Evolutionary conservation across 2,113 vertebrate genomes (phyloP), one percentile per base, ranked within the genome.

Genomic region (Stigmatopora argus): DNA sequence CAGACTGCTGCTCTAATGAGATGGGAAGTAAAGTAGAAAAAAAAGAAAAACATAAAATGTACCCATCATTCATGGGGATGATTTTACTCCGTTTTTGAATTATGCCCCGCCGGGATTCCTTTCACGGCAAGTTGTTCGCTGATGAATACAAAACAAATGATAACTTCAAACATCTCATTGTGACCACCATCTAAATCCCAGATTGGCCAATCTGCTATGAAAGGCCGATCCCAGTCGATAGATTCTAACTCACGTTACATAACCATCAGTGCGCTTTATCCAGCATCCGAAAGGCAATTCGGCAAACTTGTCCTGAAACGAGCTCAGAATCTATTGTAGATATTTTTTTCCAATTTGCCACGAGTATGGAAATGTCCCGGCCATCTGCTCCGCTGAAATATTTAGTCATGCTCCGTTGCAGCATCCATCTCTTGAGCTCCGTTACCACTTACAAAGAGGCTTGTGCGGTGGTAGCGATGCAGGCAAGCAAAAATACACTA

Each of bases 1-100:
- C 77, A 84, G 73, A 88, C 83, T 86, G 85, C 83, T 78, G 76
- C 78, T 64, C 67, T 84, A 85, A 87, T 89, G 80, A 84, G 75
- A 78, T 85, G 78, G 73, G 56, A 68, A 68, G 75, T 60, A 52
- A 52, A 52, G 1, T 21, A 10, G 9, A 41, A 41, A 41, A 41
- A 38, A 41, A 7, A 41, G 9, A 8, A 10, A 85, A 78, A 76
- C 68, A 75, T 62, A 66, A 65, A 75, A 61, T 62, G 66, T 59
- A 72, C 69, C 26, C 66, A 66, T 83, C 75, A 79, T 52, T 80
- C 70, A 58, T 56, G 21, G 46, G 44, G 15, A 38, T n/a, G 5
- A 61, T 10, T 44, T 48, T 3, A 31, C 26, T 31, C 26, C 26
- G 3, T 31, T 31, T 31, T 31, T 47, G 15, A 7, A 66, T 52